A percentile compares a stretch with the other conserved stretches of the same genome.
These are phyloP conservation scores for Dicaeum eximium DNA, from an alignment of 2,113 vertebrate genomes.

Conservation along the genomic window DNA sequence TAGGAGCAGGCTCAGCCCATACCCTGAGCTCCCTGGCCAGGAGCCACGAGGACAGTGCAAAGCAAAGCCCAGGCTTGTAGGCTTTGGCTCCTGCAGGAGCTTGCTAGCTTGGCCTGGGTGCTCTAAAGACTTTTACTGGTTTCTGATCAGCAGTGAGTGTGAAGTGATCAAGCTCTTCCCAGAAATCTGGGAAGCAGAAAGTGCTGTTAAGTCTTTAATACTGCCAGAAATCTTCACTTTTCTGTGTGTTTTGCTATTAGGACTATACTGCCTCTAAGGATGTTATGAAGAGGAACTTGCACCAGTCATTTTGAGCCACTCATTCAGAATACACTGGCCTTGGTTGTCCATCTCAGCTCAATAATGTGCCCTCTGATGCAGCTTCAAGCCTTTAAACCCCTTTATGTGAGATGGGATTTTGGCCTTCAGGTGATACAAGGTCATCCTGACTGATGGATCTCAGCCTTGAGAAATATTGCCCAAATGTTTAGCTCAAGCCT, in stretches of 20 bases:
- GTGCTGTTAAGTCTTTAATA: background rate
- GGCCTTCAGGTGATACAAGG: background rate
- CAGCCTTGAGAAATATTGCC: background rate
- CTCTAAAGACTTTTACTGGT: background rate
- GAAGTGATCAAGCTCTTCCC: background rate
- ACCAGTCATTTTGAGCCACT: background rate
- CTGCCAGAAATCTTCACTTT: background rate
- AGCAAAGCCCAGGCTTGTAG: background rate
- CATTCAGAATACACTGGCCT: background rate
- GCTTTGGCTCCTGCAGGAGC: background rate
- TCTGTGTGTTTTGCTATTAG: background rate
- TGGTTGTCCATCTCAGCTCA: background rate
- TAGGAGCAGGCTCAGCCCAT: background rate
- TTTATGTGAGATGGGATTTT: background rate
- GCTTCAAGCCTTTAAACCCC: background rate
- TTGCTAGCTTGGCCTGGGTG: background rate
- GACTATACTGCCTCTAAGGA: background rate
- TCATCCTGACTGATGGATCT: background rate
- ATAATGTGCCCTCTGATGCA: background rate
- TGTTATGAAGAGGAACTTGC: background rate
- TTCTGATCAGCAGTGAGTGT: background rate
- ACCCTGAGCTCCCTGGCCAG: background rate
- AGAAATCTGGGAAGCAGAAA: background rate
- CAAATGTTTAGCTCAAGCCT: background rate
- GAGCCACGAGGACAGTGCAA: background rate